These are phyloP conservation scores for Trichacis sp. DNA, from an alignment of 2,888 invertebrate genomes.

Conservation along the genomic window DNA sequence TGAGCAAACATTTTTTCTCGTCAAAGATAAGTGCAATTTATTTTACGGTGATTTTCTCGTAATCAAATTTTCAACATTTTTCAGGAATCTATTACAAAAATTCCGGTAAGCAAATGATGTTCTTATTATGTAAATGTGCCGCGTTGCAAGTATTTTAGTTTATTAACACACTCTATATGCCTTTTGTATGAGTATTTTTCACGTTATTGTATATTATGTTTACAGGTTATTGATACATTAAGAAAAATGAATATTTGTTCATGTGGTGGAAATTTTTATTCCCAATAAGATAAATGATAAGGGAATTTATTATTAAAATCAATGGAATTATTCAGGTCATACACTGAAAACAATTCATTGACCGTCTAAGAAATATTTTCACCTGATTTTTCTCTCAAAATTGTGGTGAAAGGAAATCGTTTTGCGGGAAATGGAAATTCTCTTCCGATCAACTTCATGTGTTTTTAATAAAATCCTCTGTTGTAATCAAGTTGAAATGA, in stretches of 20 bases:
- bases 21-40: not conserved
- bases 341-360: no score
- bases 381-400: no score
- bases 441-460: no score
- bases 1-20: not conserved
- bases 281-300: no score
- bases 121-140: not conserved
- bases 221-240: not conserved
- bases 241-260: not conserved
- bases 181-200: slow-evolving; percentile 13
- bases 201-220: not conserved
- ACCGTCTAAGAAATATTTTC: no score
- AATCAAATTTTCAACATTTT: not conserved
- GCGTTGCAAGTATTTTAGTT: not conserved
- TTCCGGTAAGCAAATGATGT: not conserved
- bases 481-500: no score
- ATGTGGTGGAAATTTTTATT: slow-evolving; percentile 2
- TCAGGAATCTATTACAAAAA: not conserved
- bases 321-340: no score
- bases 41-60: not conserved
- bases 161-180: slow-evolving; percentile 3
- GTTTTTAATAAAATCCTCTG: no score
- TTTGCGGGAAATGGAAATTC: no score
- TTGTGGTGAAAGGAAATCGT: no score
- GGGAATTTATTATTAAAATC: no score